A percentile compares a stretch with the other conserved stretches of the same genome.
Evolutionary conservation across 2,888 invertebrate species (phyloP).

Genomic region (Cyclophora albipunctata): DNA sequence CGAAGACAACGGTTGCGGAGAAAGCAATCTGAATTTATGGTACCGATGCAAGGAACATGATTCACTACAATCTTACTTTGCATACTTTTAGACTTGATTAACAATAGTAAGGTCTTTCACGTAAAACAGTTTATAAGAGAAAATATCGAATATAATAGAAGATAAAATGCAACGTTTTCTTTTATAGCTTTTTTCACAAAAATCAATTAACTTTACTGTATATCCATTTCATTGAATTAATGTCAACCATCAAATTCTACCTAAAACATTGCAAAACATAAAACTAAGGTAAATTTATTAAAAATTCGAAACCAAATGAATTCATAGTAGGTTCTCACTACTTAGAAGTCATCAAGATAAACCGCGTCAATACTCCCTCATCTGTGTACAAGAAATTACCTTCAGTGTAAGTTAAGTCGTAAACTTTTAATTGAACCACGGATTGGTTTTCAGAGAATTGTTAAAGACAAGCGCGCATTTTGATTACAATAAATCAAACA

Average conservation of each 20-base stretch:
- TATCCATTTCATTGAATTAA: no score
- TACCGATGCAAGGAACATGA: constrained; percentile 25
- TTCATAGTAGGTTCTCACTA: neutral
- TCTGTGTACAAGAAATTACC: constrained; percentile 13
- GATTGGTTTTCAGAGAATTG: constrained; percentile 16
- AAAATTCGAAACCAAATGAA: no score
- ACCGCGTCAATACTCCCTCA: neutral
- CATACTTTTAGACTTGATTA: neutral
- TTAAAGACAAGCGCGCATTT: constrained; percentile 10
- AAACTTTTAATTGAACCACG: constrained; percentile 21
- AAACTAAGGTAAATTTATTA: no score
- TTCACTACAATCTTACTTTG: constrained; percentile 13
- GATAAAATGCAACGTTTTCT: no score
- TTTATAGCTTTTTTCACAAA: no score
- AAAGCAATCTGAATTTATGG: constrained; percentile 53
- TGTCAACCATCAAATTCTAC: no score
- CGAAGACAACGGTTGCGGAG: constrained; percentile 41
- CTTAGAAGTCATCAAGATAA: neutral
- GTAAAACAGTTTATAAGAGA: no score
- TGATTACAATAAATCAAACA: neutral
- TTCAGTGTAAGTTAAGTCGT: constrained; percentile 13
- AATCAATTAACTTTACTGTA: no score
- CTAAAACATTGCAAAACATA: no score
- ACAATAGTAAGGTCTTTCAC: no score
- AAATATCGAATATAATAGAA: no score